phyloP scores from a whole-genome alignment of 2,888 invertebrate genomes.

The Platypus cylindrus region DNA sequence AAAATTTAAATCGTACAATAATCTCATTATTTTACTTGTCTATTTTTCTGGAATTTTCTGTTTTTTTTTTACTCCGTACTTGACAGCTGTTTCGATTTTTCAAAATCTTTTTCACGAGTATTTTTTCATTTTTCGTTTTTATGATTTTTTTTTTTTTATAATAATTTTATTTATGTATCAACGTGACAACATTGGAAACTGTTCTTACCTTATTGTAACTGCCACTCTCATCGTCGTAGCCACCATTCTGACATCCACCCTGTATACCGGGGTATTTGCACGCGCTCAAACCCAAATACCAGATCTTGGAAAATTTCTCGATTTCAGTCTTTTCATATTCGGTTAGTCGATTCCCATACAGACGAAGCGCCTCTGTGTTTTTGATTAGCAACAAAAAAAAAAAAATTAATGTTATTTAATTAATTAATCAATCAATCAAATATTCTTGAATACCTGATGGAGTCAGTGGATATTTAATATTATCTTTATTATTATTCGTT shows the following conservation, averaged over 20 bases:
- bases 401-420: too few species aligned
- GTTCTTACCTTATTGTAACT: constrained; percentile 86
- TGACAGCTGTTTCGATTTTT: too few species aligned
- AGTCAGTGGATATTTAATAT: constrained; percentile 29
- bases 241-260: constrained; percentile 69
- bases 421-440: too few species aligned
- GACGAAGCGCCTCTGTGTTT: constrained; percentile 76
- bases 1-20: too few species aligned
- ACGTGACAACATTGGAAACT: too few species aligned
- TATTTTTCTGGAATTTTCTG: too few species aligned
- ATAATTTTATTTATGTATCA: too few species aligned
- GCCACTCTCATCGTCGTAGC: constrained; percentile 86
- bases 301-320: constrained; percentile 83
- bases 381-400: constrained; percentile 2
- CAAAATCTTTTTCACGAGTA: too few species aligned
- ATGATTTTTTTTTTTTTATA: too few species aligned
- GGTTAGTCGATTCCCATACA: constrained; percentile 72
- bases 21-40: too few species aligned
- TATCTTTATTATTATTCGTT: constrained; percentile 29
- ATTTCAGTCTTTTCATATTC: constrained; percentile 87
- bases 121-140: too few species aligned
- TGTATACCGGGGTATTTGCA: constrained; percentile 75
- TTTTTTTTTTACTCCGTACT: too few species aligned
- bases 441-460: constrained; percentile 34
- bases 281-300: constrained; percentile 82